These are phyloP conservation scores for Ceyx erithaca DNA, from an alignment of 2,797 vertebrate species.

Conservation along the genomic window DNA sequence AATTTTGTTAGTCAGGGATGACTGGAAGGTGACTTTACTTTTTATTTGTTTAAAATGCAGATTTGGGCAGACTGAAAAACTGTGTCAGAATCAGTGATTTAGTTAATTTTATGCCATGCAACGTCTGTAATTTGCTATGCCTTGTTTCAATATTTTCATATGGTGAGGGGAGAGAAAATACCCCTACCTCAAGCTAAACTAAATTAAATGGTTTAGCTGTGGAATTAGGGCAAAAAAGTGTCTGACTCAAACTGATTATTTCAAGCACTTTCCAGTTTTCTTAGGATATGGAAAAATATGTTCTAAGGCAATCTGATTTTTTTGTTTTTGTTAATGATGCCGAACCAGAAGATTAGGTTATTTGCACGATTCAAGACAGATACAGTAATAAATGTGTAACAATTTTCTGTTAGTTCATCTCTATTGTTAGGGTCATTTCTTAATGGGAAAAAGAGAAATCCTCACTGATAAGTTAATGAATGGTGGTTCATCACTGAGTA, in stretches of 20 bases:
- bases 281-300: not conserved
- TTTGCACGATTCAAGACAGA: not conserved
- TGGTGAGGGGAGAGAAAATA: not conserved
- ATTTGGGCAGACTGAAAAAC: not conserved
- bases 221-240: not conserved
- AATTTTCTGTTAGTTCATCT: not conserved
- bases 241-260: not conserved
- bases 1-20: not conserved
- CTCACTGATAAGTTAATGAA: not conserved
- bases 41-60: not conserved
- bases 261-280: not conserved
- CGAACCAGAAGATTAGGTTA: not conserved
- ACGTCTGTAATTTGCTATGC: not conserved
- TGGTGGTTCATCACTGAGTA: not conserved
- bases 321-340: not conserved
- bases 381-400: not conserved
- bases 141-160: not conserved
- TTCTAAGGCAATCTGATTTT: not conserved
- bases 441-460: not conserved
- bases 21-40: not conserved
- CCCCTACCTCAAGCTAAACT: not conserved
- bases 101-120: not conserved
- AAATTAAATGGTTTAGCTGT: not conserved
- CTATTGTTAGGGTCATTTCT: not conserved
- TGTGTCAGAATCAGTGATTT: not conserved